phyloP scores from a whole-genome alignment of 2,888 invertebrate genomes.

The Reticulitermes lucifugus region DNA sequence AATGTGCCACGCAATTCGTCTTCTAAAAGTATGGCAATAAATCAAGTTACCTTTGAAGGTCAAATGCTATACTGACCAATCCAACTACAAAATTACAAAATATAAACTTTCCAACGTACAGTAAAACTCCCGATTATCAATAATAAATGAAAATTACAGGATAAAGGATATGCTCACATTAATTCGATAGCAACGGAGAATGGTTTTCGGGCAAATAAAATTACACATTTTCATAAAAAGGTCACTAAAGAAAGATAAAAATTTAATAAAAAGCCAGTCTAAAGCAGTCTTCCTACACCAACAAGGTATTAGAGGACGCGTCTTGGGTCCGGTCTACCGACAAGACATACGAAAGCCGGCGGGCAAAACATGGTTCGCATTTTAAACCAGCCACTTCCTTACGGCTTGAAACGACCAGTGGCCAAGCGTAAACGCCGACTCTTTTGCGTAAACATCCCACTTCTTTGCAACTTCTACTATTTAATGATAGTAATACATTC shows the following conservation, averaged over 20 bases:
- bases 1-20: no score
- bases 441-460: conserved; percentile 35
- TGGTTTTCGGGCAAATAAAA: not conserved
- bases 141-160: no score
- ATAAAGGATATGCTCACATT: not conserved
- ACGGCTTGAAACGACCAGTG: conserved; percentile 43
- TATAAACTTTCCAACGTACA: no score
- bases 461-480: not conserved
- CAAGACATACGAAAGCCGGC: conserved; percentile 45
- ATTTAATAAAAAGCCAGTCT: not conserved
- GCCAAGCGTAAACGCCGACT: conserved; percentile 47
- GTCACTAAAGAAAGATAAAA: not conserved
- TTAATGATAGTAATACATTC: not conserved
- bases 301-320: conserved; percentile 15
- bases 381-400: conserved; percentile 50
- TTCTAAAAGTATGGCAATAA: no score
- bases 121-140: no score
- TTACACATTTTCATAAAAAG: not conserved
- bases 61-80: no score
- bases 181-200: not conserved
- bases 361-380: conserved; percentile 52
- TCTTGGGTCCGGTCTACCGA: conserved; percentile 37
- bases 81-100: no score
- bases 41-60: no score
- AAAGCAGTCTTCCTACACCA: conserved; percentile 7